Percentiles rank a stretch among this genome's conserved stretches.
Conservation (phyloP, 2,888 invertebrate genomes). For the Aplocera efformata region DNA sequence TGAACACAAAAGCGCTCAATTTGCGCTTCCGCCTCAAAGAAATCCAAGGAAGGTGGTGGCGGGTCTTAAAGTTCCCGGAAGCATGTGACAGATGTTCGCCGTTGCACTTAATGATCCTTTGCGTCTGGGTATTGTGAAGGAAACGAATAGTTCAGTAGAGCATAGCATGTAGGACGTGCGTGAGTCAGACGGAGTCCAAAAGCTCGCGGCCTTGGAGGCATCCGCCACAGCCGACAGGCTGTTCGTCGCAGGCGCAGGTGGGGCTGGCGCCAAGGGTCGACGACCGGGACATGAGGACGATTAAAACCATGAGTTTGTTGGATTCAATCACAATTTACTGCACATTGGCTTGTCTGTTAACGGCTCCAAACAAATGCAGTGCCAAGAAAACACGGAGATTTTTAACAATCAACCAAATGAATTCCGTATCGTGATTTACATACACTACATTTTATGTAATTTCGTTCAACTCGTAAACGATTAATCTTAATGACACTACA, state of each 20-base stretch:
- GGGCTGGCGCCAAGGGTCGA: conserved; percentile 52
- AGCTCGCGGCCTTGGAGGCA: conserved; percentile 55
- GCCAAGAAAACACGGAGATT: conserved; percentile 6
- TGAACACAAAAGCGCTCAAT: conserved; percentile 18
- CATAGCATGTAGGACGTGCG: conserved; percentile 19
- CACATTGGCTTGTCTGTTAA: conserved; percentile 8
- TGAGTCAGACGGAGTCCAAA: conserved; percentile 39
- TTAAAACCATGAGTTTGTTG: conserved; percentile 40
- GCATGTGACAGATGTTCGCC: conserved; percentile 23
- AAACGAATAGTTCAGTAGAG: conserved; percentile 25
- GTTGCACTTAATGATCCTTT: conserved; percentile 21
- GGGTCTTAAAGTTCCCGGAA: conserved; percentile 27
- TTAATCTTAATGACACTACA: conserved; percentile 5
- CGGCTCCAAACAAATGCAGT: conserved; percentile 9
- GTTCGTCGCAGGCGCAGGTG: conserved; percentile 62
- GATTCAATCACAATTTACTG: conserved; percentile 32
- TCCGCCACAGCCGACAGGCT: conserved; percentile 49
- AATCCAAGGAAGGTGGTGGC: conserved; percentile 24
- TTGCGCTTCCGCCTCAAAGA: conserved; percentile 18
- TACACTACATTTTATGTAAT: too few relatives aligned
- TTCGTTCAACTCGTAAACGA: too few relatives aligned
- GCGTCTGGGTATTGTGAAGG: conserved; percentile 12
- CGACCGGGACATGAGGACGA: conserved; percentile 49
- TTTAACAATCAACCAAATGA: background rate
- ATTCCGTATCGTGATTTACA: background rate